phyloP scores from a whole-genome alignment of 2,888 invertebrate genomes.

The Allacma fusca region DNA sequence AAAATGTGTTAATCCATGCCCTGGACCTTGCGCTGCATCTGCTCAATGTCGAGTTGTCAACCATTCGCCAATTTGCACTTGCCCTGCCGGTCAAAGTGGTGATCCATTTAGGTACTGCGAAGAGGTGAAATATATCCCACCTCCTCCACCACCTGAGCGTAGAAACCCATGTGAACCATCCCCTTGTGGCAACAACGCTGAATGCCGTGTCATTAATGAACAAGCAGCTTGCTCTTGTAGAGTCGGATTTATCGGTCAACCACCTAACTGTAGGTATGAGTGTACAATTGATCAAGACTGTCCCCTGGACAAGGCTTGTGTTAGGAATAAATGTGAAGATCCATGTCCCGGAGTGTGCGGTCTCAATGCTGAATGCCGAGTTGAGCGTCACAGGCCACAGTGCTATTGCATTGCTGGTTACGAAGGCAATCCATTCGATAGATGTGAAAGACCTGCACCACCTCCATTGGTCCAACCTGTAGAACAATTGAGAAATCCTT shows the following conservation, averaged over 20 bases:
- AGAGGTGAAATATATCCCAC: constrained; percentile 40
- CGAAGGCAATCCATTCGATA: constrained; percentile 78
- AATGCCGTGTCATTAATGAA: constrained; percentile 76
- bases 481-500: constrained; percentile 66
- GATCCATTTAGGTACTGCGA: constrained; percentile 52
- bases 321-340: constrained; percentile 81
- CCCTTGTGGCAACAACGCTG: constrained; percentile 77
- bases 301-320: constrained; percentile 80
- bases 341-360: constrained; percentile 86
- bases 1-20: constrained; percentile 65
- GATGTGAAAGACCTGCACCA: constrained; percentile 67
- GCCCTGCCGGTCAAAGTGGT: constrained; percentile 63
- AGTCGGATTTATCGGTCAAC: constrained; percentile 62
- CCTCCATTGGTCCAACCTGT: constrained; percentile 62
- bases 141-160: constrained; percentile 40
- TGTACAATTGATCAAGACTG: constrained; percentile 78
- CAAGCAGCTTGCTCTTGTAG: constrained; percentile 74
- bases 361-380: constrained; percentile 73
- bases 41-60: constrained; percentile 82
- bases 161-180: constrained; percentile 62
- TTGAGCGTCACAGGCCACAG: constrained; percentile 62
- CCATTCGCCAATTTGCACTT: constrained; percentile 86
- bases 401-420: constrained; percentile 72
- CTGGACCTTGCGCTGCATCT: constrained; percentile 76
- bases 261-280: constrained; percentile 62